Evolutionary conservation across 2,113 vertebrate genomes (phyloP).

Genomic region (Pao palembangensis): DNA sequence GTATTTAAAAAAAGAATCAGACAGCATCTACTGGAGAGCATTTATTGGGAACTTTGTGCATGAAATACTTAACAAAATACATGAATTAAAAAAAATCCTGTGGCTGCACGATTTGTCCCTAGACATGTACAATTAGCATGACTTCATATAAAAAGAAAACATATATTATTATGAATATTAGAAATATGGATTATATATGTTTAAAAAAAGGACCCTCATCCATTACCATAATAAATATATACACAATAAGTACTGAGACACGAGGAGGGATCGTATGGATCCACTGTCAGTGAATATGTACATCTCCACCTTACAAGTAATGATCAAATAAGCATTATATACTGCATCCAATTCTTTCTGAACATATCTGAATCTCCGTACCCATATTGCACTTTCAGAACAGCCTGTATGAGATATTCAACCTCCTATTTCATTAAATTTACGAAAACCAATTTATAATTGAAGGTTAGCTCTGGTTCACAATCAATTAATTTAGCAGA

Average conservation of each 20-base stretch:
- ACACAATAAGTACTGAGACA: constrained; percentile 74
- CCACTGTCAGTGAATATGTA: constrained; percentile 44
- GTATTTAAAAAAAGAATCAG: not conserved
- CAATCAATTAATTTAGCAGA: constrained; percentile 16
- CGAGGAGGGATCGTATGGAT: constrained; percentile 50
- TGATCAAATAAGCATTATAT: constrained; percentile 15
- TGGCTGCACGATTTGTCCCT: constrained; percentile 28
- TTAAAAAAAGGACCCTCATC: constrained; percentile 68
- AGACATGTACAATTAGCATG: constrained; percentile 57
- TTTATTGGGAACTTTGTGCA: constrained; percentile 69
- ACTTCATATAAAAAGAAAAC: constrained; percentile 66
- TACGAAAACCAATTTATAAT: constrained; percentile 31
- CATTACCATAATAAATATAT: constrained; percentile 77
- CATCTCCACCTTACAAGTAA: constrained; percentile 24
- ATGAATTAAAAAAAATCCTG: constrained; percentile 38
- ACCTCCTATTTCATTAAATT: constrained; percentile 29
- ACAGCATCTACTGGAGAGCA: constrained; percentile 18
- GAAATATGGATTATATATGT: constrained; percentile 59
- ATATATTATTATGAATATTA: constrained; percentile 61
- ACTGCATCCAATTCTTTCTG: constrained; percentile 26
- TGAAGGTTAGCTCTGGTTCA: constrained; percentile 15
- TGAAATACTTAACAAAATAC: constrained; percentile 38
- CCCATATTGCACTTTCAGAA: constrained; percentile 60
- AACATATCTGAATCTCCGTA: constrained; percentile 30
- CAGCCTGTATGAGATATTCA: constrained; percentile 29